Conservation (phyloP, 2,113 vertebrate genomes). For the Labeo rohita region DNA sequence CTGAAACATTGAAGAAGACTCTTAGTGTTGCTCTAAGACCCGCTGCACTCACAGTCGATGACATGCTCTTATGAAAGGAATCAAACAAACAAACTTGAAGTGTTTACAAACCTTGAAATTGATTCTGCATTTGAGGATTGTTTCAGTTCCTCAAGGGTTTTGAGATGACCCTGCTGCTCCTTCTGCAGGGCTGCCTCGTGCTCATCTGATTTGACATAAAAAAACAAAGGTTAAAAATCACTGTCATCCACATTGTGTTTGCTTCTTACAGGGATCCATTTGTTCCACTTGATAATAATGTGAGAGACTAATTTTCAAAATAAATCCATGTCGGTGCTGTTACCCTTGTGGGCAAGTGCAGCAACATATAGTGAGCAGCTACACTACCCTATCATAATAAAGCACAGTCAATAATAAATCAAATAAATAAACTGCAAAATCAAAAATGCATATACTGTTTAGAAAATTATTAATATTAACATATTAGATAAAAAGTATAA, state of each 20-base stretch:
- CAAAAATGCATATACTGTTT: too few species aligned
- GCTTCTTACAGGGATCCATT: not conserved
- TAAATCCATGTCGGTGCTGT: too few species aligned
- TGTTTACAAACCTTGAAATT: conserved; percentile 61
- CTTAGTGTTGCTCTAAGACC: not conserved
- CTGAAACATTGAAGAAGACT: conserved; percentile 45
- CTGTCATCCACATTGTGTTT: not conserved
- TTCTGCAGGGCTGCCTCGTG: conserved; percentile 65
- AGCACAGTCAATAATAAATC: too few species aligned
- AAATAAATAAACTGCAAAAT: too few species aligned
- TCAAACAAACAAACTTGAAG: conserved; percentile 25
- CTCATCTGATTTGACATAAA: conserved; percentile 65
- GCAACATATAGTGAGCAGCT: too few species aligned
- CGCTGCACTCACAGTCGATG: not conserved
- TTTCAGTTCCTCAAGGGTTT: conserved; percentile 64
- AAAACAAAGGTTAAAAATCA: not conserved
- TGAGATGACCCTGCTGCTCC: conserved; percentile 63
- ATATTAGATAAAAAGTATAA: too few species aligned
- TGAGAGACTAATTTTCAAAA: too few species aligned
- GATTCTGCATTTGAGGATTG: conserved; percentile 48
- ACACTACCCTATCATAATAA: too few species aligned
- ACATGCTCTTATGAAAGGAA: not conserved
- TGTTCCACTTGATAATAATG: not conserved
- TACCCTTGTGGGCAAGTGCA: too few species aligned
- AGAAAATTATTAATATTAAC: too few species aligned